Conservation (phyloP, 2,888 invertebrate genomes). For the Lithophane leautieri region DNA sequence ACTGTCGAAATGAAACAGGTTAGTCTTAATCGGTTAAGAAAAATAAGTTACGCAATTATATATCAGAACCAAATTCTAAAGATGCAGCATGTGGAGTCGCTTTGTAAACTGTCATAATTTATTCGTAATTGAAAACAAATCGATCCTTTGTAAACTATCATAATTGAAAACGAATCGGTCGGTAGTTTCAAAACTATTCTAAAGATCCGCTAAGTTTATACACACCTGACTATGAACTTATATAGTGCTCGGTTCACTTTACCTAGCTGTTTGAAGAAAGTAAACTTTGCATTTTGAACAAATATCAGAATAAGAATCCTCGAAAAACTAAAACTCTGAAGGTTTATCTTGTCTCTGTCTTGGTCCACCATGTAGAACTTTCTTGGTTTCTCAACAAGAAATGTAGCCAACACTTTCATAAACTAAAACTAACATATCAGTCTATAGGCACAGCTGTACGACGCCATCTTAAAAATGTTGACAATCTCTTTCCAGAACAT, state of each 20-base stretch:
- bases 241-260: not conserved
- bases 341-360: not conserved
- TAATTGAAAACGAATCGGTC: not conserved
- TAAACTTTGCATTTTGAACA: not conserved
- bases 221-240: not conserved
- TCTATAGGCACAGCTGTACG: not conserved
- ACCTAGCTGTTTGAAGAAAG: not conserved
- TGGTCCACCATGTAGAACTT: not conserved
- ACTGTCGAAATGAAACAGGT: too few relatives aligned
- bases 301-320: not conserved
- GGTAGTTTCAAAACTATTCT: not conserved
- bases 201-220: not conserved
- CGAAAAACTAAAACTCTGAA: not conserved
- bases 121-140: too few relatives aligned
- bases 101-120: too few relatives aligned
- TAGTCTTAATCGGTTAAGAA: too few relatives aligned
- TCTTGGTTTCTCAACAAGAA: not conserved
- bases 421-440: not conserved
- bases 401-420: not conserved
- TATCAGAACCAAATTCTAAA: too few relatives aligned
- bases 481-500: constrained; percentile 91
- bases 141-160: not conserved
- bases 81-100: too few relatives aligned
- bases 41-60: too few relatives aligned
- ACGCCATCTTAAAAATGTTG: not conserved